Conservation (phyloP, 2,797 vertebrate species). For the Epinephelus coioides region DNA sequence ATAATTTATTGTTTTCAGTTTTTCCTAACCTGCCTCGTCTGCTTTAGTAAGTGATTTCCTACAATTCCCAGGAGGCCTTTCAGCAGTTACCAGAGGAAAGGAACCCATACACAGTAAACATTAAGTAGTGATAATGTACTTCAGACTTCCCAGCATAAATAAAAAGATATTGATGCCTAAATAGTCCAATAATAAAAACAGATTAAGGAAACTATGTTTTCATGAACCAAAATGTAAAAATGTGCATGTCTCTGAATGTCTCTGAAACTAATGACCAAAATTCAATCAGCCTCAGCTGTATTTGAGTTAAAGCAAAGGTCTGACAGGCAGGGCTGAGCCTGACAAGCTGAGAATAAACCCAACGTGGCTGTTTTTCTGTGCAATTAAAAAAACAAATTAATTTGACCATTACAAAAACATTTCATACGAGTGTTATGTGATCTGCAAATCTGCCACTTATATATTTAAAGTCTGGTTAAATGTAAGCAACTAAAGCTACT, state of each 20-base stretch:
- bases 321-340: too few species aligned
- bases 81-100: not conserved
- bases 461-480: not conserved
- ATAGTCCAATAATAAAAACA: not conserved
- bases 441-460: not conserved
- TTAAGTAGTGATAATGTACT: not conserved
- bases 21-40: not conserved
- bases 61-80: not conserved
- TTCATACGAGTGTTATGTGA: not conserved
- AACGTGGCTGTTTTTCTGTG: too few species aligned
- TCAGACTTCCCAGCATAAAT: too few species aligned
- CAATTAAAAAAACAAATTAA: too few species aligned
- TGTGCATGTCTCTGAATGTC: too few species aligned
- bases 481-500: not conserved
- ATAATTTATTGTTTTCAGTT: not conserved
- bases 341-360: too few species aligned
- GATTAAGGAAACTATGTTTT: not conserved
- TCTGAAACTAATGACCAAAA: not conserved
- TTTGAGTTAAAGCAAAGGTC: not conserved
- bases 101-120: not conserved
- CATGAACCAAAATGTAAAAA: not conserved
- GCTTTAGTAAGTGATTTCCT: conserved; percentile 1
- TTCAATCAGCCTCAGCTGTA: not conserved
- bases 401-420: too few species aligned
- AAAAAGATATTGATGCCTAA: not conserved